phyloP scores from a whole-genome alignment of 2,888 invertebrate genomes.

The Trisateles emortualis region DNA sequence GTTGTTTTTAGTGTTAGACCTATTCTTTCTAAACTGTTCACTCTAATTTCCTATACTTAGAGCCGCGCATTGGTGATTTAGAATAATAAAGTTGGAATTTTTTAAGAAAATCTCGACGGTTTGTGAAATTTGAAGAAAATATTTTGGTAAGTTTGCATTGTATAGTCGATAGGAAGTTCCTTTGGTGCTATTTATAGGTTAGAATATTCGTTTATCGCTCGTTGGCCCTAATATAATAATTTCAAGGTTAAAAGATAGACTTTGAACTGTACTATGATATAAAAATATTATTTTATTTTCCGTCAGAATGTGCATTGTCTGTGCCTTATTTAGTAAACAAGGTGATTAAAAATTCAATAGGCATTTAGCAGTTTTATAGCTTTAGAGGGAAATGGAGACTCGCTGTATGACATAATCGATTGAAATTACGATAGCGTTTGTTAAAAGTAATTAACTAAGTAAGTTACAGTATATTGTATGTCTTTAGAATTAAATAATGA shows the following conservation, averaged over 20 bases:
- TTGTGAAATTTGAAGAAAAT: slow-evolving; percentile 12
- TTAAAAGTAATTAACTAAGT: too few relatives aligned
- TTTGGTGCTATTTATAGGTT: slow-evolving; percentile 38
- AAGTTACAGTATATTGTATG: too few relatives aligned
- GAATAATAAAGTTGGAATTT: slow-evolving; percentile 18
- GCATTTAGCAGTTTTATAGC: too few relatives aligned
- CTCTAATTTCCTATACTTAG: background rate
- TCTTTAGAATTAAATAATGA: too few relatives aligned
- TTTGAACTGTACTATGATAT: slow-evolving; percentile 35
- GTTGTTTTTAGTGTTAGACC: slow-evolving; percentile 8
- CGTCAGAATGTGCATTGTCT: background rate
- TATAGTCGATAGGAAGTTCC: slow-evolving; percentile 19
- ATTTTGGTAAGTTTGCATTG: slow-evolving; percentile 29
- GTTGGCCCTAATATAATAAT: slow-evolving; percentile 34
- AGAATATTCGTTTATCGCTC: slow-evolving; percentile 21
- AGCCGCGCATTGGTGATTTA: slow-evolving; percentile 16
- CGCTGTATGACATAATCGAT: background rate
- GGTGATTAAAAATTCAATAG: background rate
- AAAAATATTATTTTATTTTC: slow-evolving; percentile 1
- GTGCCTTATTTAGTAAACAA: slow-evolving; percentile 4
- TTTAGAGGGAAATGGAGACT: too few relatives aligned
- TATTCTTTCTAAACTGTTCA: background rate
- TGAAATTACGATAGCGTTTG: too few relatives aligned
- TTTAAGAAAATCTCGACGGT: slow-evolving; percentile 29
- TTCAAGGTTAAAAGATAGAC: slow-evolving; percentile 46